Conservation (phyloP, 1,140 invertebrate genomes). For the Chlorops oryzae region DNA sequence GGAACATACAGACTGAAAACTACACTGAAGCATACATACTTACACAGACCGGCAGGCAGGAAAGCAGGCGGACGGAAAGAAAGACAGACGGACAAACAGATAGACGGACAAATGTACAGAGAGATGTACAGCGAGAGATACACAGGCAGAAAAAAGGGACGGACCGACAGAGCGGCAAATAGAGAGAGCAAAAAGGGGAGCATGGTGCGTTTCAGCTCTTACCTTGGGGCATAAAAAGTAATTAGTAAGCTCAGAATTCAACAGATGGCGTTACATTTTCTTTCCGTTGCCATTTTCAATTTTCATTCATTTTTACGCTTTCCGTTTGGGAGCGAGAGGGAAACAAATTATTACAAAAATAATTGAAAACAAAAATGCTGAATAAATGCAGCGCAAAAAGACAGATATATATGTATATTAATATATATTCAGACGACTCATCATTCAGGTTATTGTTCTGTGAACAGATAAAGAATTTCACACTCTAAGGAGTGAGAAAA, state of each 20-base stretch:
- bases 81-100: neutral
- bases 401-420: too few species aligned
- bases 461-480: too few species aligned
- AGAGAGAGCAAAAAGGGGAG: constrained; percentile 12
- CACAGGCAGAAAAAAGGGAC: neutral
- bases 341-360: too few species aligned
- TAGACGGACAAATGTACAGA: neutral
- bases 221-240: constrained; percentile 43
- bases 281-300: neutral
- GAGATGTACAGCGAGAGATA: constrained; percentile 6
- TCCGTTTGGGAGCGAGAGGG: too few species aligned
- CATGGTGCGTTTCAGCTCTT: too few species aligned
- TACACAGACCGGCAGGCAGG: neutral
- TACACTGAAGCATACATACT: neutral
- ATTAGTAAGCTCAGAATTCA: constrained; percentile 47
- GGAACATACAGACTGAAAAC: neutral
- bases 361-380: neutral
- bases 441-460: too few species aligned
- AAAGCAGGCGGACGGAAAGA: neutral
- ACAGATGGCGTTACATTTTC: constrained; percentile 38
- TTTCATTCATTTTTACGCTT: neutral
- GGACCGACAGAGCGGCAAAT: neutral
- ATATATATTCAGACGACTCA: too few species aligned
- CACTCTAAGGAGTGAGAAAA: too few species aligned
- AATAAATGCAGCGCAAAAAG: too few species aligned